These are phyloP conservation scores for Hydrochoerus hydrochaeris DNA, from an alignment of 2,113 vertebrate genomes.

Conservation along the genomic window DNA sequence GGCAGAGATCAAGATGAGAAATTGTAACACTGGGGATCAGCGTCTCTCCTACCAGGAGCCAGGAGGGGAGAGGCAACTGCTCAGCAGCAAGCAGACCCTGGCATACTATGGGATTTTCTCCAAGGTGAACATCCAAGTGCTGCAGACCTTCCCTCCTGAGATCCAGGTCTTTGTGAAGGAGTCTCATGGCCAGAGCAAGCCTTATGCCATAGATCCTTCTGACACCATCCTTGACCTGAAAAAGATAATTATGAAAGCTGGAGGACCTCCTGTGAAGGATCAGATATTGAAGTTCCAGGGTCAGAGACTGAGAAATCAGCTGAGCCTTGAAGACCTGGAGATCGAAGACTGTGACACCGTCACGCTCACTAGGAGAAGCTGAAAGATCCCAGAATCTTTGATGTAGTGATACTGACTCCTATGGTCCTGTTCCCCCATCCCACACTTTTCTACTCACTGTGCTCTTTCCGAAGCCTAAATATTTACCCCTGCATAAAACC, in stretches of 20 bases:
- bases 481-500: not conserved
- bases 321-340: slow-evolving; percentile 5
- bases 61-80: not conserved
- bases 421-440: not conserved
- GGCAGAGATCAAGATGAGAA: not conserved
- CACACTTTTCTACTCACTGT: not conserved
- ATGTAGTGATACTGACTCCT: too few species aligned
- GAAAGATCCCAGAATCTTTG: not conserved
- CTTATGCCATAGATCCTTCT: not conserved
- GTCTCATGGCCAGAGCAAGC: not conserved
- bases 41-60: slow-evolving; percentile 63
- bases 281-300: slow-evolving; percentile 43
- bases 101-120: slow-evolving; percentile 68
- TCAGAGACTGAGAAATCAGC: not conserved
- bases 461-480: not conserved
- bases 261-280: accelerated
- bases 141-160: not conserved
- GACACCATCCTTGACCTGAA: slow-evolving; percentile 44
- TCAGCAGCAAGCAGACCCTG: slow-evolving; percentile 30
- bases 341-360: slow-evolving; percentile 65
- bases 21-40: accelerated
- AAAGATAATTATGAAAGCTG: not conserved
- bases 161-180: slow-evolving; percentile 70
- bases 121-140: not conserved
- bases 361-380: not conserved